Conservation (phyloP, 2,888 invertebrate species). For the Pseudeuparius sepicola region DNA sequence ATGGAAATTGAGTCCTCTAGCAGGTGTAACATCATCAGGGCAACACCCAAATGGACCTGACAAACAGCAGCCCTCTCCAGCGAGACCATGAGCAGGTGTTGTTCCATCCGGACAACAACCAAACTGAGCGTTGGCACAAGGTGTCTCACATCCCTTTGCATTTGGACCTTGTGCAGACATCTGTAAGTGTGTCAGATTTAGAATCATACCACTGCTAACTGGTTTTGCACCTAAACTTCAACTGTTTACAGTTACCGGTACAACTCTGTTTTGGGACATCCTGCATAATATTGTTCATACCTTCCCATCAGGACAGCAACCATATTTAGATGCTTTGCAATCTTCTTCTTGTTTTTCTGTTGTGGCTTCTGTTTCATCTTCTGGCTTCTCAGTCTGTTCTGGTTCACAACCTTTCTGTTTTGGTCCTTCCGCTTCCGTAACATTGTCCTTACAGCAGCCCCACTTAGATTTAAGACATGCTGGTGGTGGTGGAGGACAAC, state of each 20-base stretch:
- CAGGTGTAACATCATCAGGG: slow-evolving; percentile 74
- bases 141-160: slow-evolving; percentile 62
- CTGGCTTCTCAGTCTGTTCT: slow-evolving; percentile 40
- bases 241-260: slow-evolving; percentile 43
- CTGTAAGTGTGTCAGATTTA: slow-evolving; percentile 8
- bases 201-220: slow-evolving; percentile 5
- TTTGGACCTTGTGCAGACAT: slow-evolving; percentile 48
- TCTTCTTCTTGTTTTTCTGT: slow-evolving; percentile 49
- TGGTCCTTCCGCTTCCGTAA: slow-evolving; percentile 48
- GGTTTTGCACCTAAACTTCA: too few relatives aligned
- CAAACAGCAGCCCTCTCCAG: slow-evolving; percentile 74
- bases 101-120: slow-evolving; percentile 83
- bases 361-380: slow-evolving; percentile 73
- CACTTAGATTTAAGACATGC: slow-evolving; percentile 52
- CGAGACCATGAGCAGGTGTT: slow-evolving; percentile 78
- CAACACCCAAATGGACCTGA: slow-evolving; percentile 75
- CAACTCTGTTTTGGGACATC: too few relatives aligned
- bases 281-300: too few relatives aligned
- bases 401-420: slow-evolving; percentile 33
- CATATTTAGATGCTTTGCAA: slow-evolving; percentile 50
- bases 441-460: slow-evolving; percentile 79
- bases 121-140: slow-evolving; percentile 57
- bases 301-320: slow-evolving; percentile 65
- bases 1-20: slow-evolving; percentile 67
- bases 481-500: slow-evolving; percentile 61